Conservation (phyloP, 2,113 vertebrate species). For the Corythaixoides concolor region DNA sequence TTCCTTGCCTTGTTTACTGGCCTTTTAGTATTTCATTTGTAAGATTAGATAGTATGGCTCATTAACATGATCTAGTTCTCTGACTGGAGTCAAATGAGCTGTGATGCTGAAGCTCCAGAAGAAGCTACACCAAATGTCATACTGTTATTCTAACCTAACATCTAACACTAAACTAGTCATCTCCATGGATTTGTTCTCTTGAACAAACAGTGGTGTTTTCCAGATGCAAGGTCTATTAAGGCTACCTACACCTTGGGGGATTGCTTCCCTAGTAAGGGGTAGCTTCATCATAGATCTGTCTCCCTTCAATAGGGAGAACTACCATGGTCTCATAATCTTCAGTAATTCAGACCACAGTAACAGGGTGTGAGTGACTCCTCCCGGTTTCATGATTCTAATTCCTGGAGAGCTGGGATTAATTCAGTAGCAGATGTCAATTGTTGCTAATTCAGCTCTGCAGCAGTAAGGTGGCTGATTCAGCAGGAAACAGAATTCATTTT, state of each 20-base stretch:
- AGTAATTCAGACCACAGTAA: background rate
- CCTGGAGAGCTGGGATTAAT: slow-evolving; percentile 43
- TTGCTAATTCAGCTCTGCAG: slow-evolving; percentile 32
- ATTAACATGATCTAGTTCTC: background rate
- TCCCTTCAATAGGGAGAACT: background rate
- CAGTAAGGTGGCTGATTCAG: slow-evolving; percentile 9
- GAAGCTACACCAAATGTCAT: background rate
- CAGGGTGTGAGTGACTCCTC: rapidly evolving
- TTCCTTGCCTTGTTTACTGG: background rate
- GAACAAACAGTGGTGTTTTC: background rate
- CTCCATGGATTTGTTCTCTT: background rate
- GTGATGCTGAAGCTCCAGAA: background rate
- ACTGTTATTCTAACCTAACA: background rate
- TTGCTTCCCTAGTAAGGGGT: background rate
- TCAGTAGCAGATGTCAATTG: background rate
- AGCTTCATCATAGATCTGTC: background rate
- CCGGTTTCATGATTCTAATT: background rate
- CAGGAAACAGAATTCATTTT: slow-evolving; percentile 6
- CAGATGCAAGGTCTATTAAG: background rate
- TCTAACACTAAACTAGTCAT: background rate
- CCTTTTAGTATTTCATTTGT: background rate
- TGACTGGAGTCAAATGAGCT: background rate
- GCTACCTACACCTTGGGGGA: background rate
- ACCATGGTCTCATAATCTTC: background rate
- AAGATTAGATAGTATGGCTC: background rate